Conservation (phyloP, 2,113 vertebrate genomes). For the Antigone vipio region DNA sequence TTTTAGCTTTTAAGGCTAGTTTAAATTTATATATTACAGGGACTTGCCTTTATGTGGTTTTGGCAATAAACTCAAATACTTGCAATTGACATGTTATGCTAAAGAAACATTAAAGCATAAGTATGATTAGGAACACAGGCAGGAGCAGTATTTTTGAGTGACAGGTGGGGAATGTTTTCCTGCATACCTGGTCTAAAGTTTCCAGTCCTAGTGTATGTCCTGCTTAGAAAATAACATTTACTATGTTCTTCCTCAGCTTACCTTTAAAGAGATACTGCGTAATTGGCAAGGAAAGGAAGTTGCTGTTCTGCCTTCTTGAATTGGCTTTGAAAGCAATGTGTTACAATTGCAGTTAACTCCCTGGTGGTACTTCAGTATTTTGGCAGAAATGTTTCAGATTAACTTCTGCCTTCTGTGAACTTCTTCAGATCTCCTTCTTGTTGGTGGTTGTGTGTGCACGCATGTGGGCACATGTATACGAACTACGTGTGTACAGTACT, state of each 20-base stretch:
- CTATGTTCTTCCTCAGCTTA: background rate
- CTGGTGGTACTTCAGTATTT: background rate
- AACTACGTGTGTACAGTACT: rapidly evolving
- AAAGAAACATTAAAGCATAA: background rate
- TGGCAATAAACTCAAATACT: background rate
- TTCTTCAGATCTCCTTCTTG: background rate
- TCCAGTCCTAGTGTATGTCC: background rate
- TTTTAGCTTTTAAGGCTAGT: background rate
- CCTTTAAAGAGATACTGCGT: background rate
- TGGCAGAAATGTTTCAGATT: background rate
- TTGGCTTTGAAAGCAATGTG: background rate
- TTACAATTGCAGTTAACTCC: background rate
- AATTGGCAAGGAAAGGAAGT: background rate
- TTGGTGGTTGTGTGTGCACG: background rate
- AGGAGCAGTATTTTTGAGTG: background rate
- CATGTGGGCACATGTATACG: rapidly evolving
- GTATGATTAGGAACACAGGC: background rate
- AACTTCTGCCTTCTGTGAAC: background rate
- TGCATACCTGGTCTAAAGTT: background rate
- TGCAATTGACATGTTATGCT: background rate
- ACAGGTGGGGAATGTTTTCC: background rate
- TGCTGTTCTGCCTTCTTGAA: background rate
- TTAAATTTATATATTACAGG: background rate
- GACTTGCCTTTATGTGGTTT: background rate
- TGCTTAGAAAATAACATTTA: background rate